Evolutionary conservation across 1,140 invertebrate species (phyloP).

Genomic region (Ladona fulva): DNA sequence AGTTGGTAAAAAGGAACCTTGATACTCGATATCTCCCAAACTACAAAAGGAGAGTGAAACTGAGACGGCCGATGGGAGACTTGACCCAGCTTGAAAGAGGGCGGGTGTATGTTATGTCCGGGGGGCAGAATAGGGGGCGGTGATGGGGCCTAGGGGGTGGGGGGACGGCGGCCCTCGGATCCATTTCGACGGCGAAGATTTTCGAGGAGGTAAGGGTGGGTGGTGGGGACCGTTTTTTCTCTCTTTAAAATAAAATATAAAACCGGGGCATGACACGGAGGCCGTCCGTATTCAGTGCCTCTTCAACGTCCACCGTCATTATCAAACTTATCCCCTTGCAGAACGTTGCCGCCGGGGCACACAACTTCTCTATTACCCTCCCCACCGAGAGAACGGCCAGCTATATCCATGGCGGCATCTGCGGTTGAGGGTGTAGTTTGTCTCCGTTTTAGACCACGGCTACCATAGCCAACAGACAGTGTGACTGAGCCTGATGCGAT

Average conservation of each 20-base stretch:
- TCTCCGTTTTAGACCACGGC: not conserved
- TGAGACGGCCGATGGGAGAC: not conserved
- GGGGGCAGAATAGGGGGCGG: too few species aligned
- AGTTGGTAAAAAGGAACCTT: not conserved
- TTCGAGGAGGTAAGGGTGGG: not conserved
- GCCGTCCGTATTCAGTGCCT: not conserved
- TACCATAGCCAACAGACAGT: not conserved
- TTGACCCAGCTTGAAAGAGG: not conserved
- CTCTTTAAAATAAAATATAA: not conserved
- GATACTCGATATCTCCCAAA: not conserved
- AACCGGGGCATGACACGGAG: not conserved
- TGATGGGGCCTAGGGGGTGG: not conserved
- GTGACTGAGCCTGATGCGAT: not conserved
- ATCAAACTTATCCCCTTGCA: constrained; percentile 1
- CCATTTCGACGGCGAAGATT: not conserved
- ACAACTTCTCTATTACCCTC: not conserved
- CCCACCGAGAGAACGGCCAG: not conserved
- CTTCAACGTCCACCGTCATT: not conserved
- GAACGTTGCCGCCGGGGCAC: not conserved
- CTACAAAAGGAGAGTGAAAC: constrained; percentile 1
- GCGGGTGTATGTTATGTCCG: too few species aligned
- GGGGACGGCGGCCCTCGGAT: not conserved
- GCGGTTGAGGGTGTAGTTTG: not conserved
- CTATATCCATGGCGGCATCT: not conserved
- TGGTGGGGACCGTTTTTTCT: not conserved